Evolutionary conservation across 1,140 invertebrate genomes (phyloP), one percentile per base, ranked within the genome.

Genomic region (Lineus longissimus): DNA sequence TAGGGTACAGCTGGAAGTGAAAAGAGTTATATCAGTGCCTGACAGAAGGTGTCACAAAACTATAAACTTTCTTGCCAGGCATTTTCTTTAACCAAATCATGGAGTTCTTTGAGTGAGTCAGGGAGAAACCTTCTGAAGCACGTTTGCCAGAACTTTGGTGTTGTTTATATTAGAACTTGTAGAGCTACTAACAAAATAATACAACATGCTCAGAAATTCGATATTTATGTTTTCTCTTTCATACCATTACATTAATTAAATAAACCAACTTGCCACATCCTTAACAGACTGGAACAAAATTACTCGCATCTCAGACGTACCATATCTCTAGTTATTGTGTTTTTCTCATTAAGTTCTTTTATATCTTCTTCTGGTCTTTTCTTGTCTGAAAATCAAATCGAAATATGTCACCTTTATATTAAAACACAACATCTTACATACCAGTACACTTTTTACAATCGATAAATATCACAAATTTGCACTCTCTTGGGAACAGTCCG

Each of bases 301-400:
- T 54, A 58, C 9, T 57, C 15, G 2, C n/a, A n/a, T n/a, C n/a
- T 41, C 45, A 23, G 33, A 63, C 66, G 62, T 63, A 78, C 75
- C 75, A 77, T 76, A 55, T 79, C 77, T 69, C 70, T 69, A 19
- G 72, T 75, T 60, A 81, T 78, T 66, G 73, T 76, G 59, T 81
- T 81, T 36, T 78, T 77, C 25, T 63, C 65, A 60, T 79, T 70
- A 22, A 81, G 62, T 36, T 71, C 73, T 58, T 73, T 68, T n/a
- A 79, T 62, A 36, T 81, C 79, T 66, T 74, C 74, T 58, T 73
- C 72, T 29, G 76, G 70, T 62, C 79, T 68, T 47, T 68, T 72
- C 58, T 77, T 78, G 29, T 73, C 77, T 79, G 54, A 31, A 66
- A 58, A 66, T n/a, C n/a, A n/a, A n/a, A n/a, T n/a, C n/a, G n/a